Base-by-base conservation (phyloP, 2,113 vertebrate genomes). In the Halichoerus grypus region DNA sequence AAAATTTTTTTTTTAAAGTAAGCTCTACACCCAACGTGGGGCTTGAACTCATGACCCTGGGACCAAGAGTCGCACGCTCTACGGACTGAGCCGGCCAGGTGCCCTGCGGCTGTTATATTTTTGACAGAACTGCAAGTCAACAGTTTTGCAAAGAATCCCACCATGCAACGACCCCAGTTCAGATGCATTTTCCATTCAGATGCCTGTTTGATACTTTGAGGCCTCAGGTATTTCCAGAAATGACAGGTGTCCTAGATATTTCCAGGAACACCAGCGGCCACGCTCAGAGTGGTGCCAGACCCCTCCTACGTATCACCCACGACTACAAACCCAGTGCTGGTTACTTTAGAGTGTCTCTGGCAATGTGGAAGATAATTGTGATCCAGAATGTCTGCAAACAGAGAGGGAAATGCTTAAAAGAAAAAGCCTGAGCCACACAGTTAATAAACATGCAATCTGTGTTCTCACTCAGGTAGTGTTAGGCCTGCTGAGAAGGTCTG, bases 201-300 rank as follows among this genome's bases (percentile, higher is more conserved):
- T 49, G 59, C 28, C 26, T 22, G 12, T 88, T 89, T 72, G 69
- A 19, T 79, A 84, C 36, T 33, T 57, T 26, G 55, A 71, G 46
- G 59, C 42, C 53, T 92, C 71, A 36, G 76, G 28, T 51, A 57
- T 22, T 91, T 65, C 33, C 46, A 85, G 81, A 94, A 71, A 63
- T 87, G 63, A 91, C 7, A 10, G 1, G 12, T 49, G 49, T 87
- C 88, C 49, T 65, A 5, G 22, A 33, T 46, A 72, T 65, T 72
- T 63, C 24, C 6, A 87, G 24, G 67, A 76, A 21, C 22, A 72
- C 0, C 42, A 88, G 36, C 26, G 7, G 36, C 14, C 53, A n/a
- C 61, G 53, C 53, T 93, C 46, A 55, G 61, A 93, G 93, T 36
- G 22, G 69, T 26, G 16, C 26, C 22, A 14, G 21, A 22, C 61